Evolutionary conservation across 2,797 vertebrate species (phyloP).

Genomic region (Clarias laeviceps): DNA sequence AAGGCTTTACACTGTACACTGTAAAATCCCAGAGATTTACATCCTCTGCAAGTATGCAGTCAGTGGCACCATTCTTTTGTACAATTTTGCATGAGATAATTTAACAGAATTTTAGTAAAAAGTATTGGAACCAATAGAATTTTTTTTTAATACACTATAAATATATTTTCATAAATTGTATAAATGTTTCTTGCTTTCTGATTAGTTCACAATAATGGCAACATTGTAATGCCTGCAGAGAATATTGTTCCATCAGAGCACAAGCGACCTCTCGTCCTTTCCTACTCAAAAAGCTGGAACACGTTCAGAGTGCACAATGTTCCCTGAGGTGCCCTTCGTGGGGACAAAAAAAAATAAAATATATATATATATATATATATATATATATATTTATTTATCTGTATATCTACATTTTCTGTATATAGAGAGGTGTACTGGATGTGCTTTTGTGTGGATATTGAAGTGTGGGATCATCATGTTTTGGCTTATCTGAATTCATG

Average conservation of each 20-base stretch:
- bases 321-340: slow-evolving; percentile 13
- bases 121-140: not conserved
- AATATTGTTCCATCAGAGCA: slow-evolving; percentile 5
- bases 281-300: slow-evolving; percentile 16
- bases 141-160: not conserved
- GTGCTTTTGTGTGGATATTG: slow-evolving; percentile 12
- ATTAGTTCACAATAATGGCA: not conserved
- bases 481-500: not conserved
- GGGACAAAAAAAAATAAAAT: not conserved
- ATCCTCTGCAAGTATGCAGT: slow-evolving; percentile 3
- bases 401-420: too few species aligned
- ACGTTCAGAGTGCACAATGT: slow-evolving; percentile 26
- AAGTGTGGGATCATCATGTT: slow-evolving; percentile 7
- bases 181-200: not conserved
- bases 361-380: too few species aligned
- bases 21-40: slow-evolving; percentile 1
- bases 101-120: not conserved
- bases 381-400: too few species aligned
- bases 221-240: not conserved
- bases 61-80: not conserved
- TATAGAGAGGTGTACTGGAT: not conserved
- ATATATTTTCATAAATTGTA: not conserved
- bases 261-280: slow-evolving; percentile 3
- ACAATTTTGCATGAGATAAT: not conserved
- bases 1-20: slow-evolving; percentile 15